Percentiles rank a stretch among this genome's conserved stretches.
Conservation (phyloP, 2,797 vertebrate species). For the Platyrinchus mystaceus region DNA sequence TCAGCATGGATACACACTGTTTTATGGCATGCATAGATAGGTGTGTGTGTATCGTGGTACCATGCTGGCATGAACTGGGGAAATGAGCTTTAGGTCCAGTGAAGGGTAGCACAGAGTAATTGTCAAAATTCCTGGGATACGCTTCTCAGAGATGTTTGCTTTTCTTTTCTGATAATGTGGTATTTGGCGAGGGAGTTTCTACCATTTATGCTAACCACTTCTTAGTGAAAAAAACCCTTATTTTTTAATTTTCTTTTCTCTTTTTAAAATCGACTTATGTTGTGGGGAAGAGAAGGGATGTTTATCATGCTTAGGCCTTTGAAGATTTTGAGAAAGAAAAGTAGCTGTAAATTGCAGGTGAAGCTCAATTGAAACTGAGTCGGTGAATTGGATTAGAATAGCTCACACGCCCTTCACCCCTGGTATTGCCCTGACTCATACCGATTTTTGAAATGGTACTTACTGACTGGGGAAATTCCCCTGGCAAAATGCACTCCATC, state of each 20-base stretch:
- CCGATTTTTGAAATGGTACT: neutral
- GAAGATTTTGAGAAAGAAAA: neutral
- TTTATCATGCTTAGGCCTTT: neutral
- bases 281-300: neutral
- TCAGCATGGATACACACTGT: neutral
- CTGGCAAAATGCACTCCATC: neutral
- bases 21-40: neutral
- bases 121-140: neutral
- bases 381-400: neutral
- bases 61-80: neutral
- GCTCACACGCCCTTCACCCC: fast-evolving
- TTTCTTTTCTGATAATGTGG: neutral
- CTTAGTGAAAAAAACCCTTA: neutral
- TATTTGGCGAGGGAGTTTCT: neutral
- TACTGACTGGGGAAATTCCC: neutral
- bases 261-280: neutral
- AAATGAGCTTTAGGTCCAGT: neutral
- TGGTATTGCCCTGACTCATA: neutral
- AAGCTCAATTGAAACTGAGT: neutral
- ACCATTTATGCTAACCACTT: neutral
- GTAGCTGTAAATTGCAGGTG: neutral
- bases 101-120: neutral
- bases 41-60: neutral
- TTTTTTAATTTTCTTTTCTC: no score
- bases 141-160: neutral